Conservation (phyloP, 2,797 vertebrate genomes). For the Cossypha niveicapilla region DNA sequence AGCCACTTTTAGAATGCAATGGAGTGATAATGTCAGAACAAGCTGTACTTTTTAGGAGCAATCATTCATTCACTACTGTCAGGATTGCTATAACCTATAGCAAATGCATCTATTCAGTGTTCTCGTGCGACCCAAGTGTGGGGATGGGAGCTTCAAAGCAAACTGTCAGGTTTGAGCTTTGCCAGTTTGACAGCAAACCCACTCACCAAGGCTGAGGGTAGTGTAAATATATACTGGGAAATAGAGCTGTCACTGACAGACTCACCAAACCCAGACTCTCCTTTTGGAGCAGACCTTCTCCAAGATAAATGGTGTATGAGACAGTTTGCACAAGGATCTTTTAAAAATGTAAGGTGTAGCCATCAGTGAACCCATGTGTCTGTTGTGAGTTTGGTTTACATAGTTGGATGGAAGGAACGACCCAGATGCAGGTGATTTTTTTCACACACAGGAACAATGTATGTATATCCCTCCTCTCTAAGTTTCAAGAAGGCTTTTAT, state of each 20-base stretch:
- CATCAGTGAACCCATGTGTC: background rate
- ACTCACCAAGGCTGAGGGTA: constrained; percentile 35
- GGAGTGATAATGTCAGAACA: constrained; percentile 39
- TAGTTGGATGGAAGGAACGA: background rate
- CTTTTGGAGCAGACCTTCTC: constrained; percentile 44
- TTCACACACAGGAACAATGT: background rate
- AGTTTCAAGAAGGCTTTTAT: background rate
- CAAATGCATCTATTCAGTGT: constrained; percentile 31
- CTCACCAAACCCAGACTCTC: constrained; percentile 34
- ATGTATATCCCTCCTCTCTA: background rate
- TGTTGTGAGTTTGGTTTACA: background rate
- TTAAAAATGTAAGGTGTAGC: background rate
- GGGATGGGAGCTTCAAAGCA: constrained; percentile 49
- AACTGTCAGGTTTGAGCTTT: constrained; percentile 35
- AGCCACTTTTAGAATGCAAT: constrained; percentile 15
- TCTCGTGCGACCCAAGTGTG: constrained; percentile 2
- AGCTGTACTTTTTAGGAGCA: constrained; percentile 54
- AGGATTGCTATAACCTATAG: constrained; percentile 23
- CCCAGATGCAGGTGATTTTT: background rate
- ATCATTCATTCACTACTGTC: constrained; percentile 51
- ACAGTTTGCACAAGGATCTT: background rate
- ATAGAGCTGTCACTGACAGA: constrained; percentile 46
- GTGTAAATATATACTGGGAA: constrained; percentile 56
- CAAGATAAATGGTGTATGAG: background rate
- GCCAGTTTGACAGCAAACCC: constrained; percentile 47